Evolutionary conservation across 2,113 vertebrate genomes (phyloP), one percentile per base, ranked within the genome.

Genomic region (Ornithorhynchus anatinus): DNA sequence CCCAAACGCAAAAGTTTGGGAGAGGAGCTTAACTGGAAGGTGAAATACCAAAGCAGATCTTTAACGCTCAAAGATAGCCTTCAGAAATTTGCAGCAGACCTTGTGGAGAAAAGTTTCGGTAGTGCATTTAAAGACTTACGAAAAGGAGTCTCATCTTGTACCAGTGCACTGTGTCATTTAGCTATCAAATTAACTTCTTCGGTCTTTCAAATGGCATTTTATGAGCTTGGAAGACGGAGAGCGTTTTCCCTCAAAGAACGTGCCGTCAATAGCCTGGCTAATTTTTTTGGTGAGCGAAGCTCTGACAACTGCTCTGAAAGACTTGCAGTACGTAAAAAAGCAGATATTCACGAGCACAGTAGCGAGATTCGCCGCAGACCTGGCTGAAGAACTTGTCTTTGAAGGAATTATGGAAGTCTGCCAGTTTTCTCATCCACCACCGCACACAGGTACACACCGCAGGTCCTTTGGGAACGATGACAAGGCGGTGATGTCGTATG

Each of bases 371-470:
- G 97, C 98, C 5, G 93, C 96, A 16, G 96, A 99, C 75, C 92
- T 99, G 14, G 95, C 97, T 5, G 98, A 99, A 85, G 97, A 99
- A 20, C 93, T 99, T 57, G 92, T 99, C 62, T 99, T 99, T 87
- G 98, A 99, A 88, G 97, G 97, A 25, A 95, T 99, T 29, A 99
- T 99, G 98, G 98, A 99, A 86, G 98, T 99, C 1, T 99, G 97
- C 75, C 98, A 99, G 83, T 99, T 99, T 87, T 98, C 97, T 0
- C 95, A 94, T 82, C 96, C 96, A 8, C 94, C 95, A 0, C 96
- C 96, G 16, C 96, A 96, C 52, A 85, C 91, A 12, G 92, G 91
- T 61, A 77, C 88, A 10, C 91, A 92, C n/a, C 10, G 74, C 48
- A 89, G 88, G 72, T 86, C 92, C 3, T 96, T 97, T 88, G 90